A percentile compares a stretch with the other conserved stretches of the same genome.
These are phyloP conservation scores for Cotesia chilonis DNA, from an alignment of 1,140 invertebrate genomes.

Conservation along the genomic window DNA sequence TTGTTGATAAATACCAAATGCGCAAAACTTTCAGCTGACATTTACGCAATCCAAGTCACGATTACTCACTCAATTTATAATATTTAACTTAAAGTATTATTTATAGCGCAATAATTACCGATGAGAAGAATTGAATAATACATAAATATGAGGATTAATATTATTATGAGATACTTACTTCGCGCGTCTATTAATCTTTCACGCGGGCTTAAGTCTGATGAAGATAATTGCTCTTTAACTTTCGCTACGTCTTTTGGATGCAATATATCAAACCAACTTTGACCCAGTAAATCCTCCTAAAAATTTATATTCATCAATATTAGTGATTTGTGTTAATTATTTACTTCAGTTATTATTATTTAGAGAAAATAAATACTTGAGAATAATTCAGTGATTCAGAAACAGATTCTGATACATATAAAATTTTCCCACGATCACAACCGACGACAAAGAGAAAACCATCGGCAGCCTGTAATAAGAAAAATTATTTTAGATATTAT, in stretches of 20 bases:
- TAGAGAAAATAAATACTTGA: conserved; percentile 69
- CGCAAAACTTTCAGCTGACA: conserved; percentile 22
- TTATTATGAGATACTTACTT: conserved; percentile 70
- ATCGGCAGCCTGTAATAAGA: conserved; percentile 77
- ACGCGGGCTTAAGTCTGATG: conserved; percentile 86
- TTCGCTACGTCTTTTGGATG: conserved; percentile 95
- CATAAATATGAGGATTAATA: conserved; percentile 21
- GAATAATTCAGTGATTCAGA: conserved; percentile 84
- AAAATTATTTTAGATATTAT: not conserved
- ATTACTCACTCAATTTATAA: conserved; percentile 6
- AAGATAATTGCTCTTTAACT: conserved; percentile 94
- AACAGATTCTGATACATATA: conserved; percentile 93
- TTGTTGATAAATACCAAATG: conserved; percentile 5
- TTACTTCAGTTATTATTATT: conserved; percentile 27
- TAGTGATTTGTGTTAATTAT: conserved; percentile 20
- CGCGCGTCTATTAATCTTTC: conserved; percentile 92
- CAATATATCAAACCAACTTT: conserved; percentile 93
- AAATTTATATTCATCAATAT: conserved; percentile 30
- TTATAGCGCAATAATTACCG: not conserved
- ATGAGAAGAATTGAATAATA: not conserved
- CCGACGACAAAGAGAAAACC: conserved; percentile 94
- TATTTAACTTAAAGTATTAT: not conserved
- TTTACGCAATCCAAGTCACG: conserved; percentile 1
- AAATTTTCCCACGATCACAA: conserved; percentile 88
- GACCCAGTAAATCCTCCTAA: conserved; percentile 86